Evolutionary conservation across 2,888 invertebrate genomes (phyloP), one percentile per base, ranked within the genome.

Genomic region (Sphecodes monilicornis): DNA sequence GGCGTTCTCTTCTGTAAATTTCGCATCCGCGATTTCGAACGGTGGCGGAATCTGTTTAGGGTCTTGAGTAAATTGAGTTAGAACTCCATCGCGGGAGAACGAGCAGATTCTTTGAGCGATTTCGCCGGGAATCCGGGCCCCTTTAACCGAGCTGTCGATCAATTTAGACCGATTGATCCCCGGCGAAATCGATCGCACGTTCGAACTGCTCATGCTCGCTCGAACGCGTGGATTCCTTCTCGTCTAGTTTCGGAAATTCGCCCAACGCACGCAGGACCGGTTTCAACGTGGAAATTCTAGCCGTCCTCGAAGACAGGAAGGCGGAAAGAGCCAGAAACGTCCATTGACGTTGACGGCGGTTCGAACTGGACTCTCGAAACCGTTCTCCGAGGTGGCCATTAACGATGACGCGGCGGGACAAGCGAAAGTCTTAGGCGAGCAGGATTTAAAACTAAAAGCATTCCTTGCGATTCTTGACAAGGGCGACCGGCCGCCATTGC

Each of bases 401-500:
- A 90, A 78, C 76, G 87, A 60, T 84, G 88, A 86, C 89, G 71
- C 75, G 80, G 22, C 36, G 78, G 54, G 75, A 84, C 77, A 46
- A 64, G 64, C 39, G 71, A 64, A 78, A 73, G 80, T 84, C 85
- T 82, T 68, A 83, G 76, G 57, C 77, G 76, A n/a, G n/a, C 29
- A 26, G 64, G 88, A 72, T 86, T 88, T 82, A 88, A 90, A 90
- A 90, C 89, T 88, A 84, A 90, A 87, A 91, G 91, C 89, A 86
- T 90, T 89, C 89, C 91, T 84, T 70, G 89, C 87, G 87, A 88
- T 84, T 88, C 91, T 91, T 89, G 90, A 91, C 91, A 91, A 84
- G 88, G 89, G 82, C 88, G 85, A 88, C 89, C 86, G 74, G 77
- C 84, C 86, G 83, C 86, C 89, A 77, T 89, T 87, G 82, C 84